Base-by-base conservation (phyloP, 2,797 vertebrate species). In the Yasuhikotakia modesta region DNA sequence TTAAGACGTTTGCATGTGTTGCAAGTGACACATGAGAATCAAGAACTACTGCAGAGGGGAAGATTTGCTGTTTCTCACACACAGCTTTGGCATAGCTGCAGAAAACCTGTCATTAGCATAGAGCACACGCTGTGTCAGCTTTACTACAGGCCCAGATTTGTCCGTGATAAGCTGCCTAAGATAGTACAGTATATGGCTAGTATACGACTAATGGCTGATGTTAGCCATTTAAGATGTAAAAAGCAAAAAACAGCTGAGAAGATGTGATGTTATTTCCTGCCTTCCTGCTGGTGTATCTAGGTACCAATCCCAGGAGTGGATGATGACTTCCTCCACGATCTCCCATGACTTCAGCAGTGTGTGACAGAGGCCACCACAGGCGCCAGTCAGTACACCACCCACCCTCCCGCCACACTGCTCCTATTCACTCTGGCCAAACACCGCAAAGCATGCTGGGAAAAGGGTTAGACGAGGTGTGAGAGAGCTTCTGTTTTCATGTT, bases 401-500 rank as follows among this genome's bases (percentile, higher is more conserved):
- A 16, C 21, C 64, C 39, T 21, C 39, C 64, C 12, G 19, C 64
- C 64, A 76, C 73, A 76, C 52, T 76, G 52, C 35, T 30, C 6
- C 48, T 52, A 57, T 76, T 76, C 73, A 76, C 50, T 17, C 50
- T 45, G 16, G 30, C 46, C 50, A 45, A 48, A 74, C 72, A 4
- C 2, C 5, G 61, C 73, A 75, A 19, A 16, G 73, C 73, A 67
- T 76, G 50, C 64, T 67, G 63, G 73, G 73, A 76, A 39, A 39
- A 45, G 17, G 63, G 73, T 2, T 19, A 55, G 50, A 24, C 64
- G 3, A 22, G 10, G 50, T 32, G 35, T 67, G 73, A 76, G 73
- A 76, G 64, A 39, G 22, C 73, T 52, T 67, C 64, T 76, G 73
- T 76, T 19, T 67, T 16, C 11, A 67, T 76, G 73, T 76, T 76